A percentile compares a stretch with the other conserved stretches of the same genome.
Conservation (phyloP, 2,888 invertebrate genomes). For the Drosophila setosimentum region DNA sequence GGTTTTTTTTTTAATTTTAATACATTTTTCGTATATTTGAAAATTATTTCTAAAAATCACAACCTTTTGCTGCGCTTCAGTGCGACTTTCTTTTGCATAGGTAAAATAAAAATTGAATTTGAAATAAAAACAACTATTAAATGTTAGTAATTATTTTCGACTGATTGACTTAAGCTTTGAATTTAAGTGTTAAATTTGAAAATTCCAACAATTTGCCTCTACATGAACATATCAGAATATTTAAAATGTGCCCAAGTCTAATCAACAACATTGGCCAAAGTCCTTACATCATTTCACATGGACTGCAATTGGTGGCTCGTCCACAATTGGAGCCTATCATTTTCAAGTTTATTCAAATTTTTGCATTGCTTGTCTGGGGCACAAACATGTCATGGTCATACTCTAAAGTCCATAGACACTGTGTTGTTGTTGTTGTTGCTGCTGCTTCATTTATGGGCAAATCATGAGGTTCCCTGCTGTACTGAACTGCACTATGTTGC, state of each 20-base stretch:
- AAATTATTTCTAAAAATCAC: not conserved
- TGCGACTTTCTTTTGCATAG: not conserved
- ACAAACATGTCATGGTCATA: conserved; percentile 58
- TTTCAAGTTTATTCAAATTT: conserved; percentile 53
- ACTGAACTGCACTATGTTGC: conserved; percentile 37
- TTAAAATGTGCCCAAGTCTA: too few relatives aligned
- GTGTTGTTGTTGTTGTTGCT: conserved; percentile 63
- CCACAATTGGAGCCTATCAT: conserved; percentile 19
- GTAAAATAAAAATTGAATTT: not conserved
- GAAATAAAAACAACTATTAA: not conserved
- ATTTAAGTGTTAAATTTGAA: not conserved
- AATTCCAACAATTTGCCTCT: not conserved
- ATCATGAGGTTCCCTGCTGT: conserved; percentile 83
- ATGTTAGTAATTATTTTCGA: too few relatives aligned
- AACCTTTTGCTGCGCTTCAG: not conserved
- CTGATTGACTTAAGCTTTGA: too few relatives aligned
- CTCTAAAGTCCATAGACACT: conserved; percentile 1
- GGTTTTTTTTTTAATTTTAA: not conserved
- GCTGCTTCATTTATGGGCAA: conserved; percentile 79
- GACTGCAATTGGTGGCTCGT: not conserved
- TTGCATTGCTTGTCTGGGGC: conserved; percentile 48
- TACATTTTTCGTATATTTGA: not conserved
- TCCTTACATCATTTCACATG: conserved; percentile 1
- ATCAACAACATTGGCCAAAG: conserved; percentile 1
- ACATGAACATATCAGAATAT: not conserved